Conservation (phyloP, 2,888 invertebrate species). For the Leptopilina myrica region DNA sequence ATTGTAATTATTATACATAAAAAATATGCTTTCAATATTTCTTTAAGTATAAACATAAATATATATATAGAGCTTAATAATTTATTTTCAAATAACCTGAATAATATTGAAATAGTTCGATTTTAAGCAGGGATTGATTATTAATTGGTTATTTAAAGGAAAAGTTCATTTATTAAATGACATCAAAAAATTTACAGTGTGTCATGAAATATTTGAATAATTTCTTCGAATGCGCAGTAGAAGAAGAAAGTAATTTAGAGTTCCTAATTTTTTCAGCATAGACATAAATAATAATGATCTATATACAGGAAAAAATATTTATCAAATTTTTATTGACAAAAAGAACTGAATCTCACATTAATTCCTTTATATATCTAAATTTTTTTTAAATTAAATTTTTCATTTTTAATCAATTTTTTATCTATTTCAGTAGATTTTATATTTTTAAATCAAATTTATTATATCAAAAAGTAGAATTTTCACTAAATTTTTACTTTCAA, state of each 20-base stretch:
- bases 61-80: constrained; percentile 4
- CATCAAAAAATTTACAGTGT: not conserved
- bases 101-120: constrained; percentile 16
- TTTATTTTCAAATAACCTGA: constrained; percentile 25
- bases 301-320: too few relatives aligned
- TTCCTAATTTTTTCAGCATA: not conserved
- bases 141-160: not conserved
- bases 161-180: not conserved
- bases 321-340: too few relatives aligned
- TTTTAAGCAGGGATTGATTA: constrained; percentile 12
- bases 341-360: too few relatives aligned
- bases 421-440: too few relatives aligned
- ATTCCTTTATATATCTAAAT: too few relatives aligned
- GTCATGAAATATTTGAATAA: constrained; percentile 3
- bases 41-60: not conserved
- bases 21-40: constrained; percentile 24
- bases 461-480: too few relatives aligned
- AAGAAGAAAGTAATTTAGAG: not conserved
- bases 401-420: too few relatives aligned
- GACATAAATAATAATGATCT: not conserved
- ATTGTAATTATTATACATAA: not conserved
- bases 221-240: constrained; percentile 12
- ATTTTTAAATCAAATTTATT: too few relatives aligned
- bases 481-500: too few relatives aligned
- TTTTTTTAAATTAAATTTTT: too few relatives aligned